A percentile compares a stretch with the other conserved stretches of the same genome.
Evolutionary conservation across 2,888 invertebrate genomes (phyloP).

Genomic region (Dusona sp.): DNA sequence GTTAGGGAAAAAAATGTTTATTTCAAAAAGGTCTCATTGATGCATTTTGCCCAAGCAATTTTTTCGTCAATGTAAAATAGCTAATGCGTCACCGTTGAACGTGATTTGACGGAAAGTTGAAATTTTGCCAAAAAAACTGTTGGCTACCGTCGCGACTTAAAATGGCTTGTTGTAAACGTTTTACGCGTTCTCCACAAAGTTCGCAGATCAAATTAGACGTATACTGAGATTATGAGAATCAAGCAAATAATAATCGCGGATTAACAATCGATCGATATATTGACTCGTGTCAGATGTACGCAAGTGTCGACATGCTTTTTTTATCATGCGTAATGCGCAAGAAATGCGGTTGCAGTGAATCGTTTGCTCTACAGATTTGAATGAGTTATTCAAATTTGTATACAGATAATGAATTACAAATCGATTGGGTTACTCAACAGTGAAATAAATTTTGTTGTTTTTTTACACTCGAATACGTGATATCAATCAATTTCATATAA

Average conservation of each 20-base stretch:
- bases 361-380: not conserved
- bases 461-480: not conserved
- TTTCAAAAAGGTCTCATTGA: not conserved
- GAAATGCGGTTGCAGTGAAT: not conserved
- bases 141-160: conserved; percentile 7
- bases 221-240: not conserved
- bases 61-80: not conserved
- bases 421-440: not conserved
- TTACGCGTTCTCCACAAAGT: not conserved
- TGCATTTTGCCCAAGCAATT: not conserved
- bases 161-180: not conserved
- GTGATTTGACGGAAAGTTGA: conserved; percentile 16
- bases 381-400: not conserved
- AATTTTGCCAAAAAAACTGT: conserved; percentile 14
- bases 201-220: not conserved
- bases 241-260: not conserved
- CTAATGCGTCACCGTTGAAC: conserved; percentile 9
- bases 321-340: not conserved
- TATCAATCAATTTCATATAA: not conserved
- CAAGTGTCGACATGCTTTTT: not conserved
- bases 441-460: not conserved
- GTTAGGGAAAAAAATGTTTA: not conserved
- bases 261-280: not conserved
- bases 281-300: not conserved
- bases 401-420: not conserved